These are phyloP conservation scores for Dasypus novemcinctus DNA, from an alignment of 2,113 vertebrate species.

Conservation along the genomic window DNA sequence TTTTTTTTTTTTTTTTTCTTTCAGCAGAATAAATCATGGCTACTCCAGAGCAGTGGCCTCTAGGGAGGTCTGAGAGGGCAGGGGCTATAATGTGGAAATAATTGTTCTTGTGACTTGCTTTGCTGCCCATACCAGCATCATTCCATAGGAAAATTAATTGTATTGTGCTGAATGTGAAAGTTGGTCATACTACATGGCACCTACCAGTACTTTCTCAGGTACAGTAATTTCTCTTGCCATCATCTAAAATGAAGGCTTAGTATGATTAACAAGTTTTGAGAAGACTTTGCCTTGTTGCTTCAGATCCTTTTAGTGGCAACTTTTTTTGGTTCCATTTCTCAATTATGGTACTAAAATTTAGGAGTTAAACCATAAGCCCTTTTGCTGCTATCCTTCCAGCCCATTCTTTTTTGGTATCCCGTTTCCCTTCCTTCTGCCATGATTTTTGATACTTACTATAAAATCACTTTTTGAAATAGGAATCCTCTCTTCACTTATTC, in stretches of 20 bases:
- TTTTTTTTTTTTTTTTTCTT: not conserved
- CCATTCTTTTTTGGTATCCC: not conserved
- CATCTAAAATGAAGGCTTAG: not conserved
- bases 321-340: not conserved
- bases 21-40: not conserved
- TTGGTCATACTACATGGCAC: not conserved
- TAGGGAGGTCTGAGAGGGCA: not conserved
- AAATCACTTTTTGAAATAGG: conserved; percentile 61
- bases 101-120: not conserved
- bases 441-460: conserved; percentile 40
- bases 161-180: not conserved
- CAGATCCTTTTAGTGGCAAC: not conserved
- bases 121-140: too few relatives aligned
- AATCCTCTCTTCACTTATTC: conserved; percentile 58
- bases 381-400: not conserved
- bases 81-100: not conserved
- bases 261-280: not conserved
- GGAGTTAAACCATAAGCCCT: not conserved
- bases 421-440: not conserved
- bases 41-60: not conserved
- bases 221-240: not conserved
- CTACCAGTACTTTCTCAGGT: not conserved
- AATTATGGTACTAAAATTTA: conserved; percentile 15
- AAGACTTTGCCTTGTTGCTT: not conserved
- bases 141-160: not conserved